These are phyloP conservation scores for Podiceps cristatus DNA, from an alignment of 2,113 vertebrate species.

Conservation along the genomic window DNA sequence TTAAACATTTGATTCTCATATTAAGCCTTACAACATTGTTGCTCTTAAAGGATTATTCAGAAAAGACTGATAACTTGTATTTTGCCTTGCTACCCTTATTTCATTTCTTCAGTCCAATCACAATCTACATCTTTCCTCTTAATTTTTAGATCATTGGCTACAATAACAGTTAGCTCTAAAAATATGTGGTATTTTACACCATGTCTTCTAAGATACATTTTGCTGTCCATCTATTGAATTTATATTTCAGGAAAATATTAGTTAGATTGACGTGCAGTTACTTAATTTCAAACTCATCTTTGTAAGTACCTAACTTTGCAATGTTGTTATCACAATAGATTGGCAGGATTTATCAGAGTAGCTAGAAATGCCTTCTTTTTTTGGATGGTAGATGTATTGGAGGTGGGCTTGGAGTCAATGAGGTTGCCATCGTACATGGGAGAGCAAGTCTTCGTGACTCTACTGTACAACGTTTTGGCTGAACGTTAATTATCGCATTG, in stretches of 20 bases:
- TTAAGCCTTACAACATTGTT: slow-evolving; percentile 39
- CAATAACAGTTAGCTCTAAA: not conserved
- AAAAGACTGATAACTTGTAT: slow-evolving; percentile 3
- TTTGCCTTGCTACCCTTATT: slow-evolving; percentile 12
- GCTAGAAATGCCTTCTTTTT: not conserved
- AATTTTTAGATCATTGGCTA: not conserved
- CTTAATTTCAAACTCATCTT: slow-evolving; percentile 3
- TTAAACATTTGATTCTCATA: slow-evolving; percentile 69
- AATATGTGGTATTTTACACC: not conserved
- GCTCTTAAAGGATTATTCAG: slow-evolving; percentile 29
- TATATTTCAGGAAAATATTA: not conserved
- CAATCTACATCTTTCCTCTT: not conserved
- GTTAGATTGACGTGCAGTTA: not conserved
- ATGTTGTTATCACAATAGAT: not conserved
- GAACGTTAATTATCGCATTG: slow-evolving; percentile 4
- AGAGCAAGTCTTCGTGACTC: slow-evolving; percentile 21
- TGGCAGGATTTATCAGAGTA: not conserved
- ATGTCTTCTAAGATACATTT: not conserved
- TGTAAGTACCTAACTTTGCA: not conserved
- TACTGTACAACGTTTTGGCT: not conserved
- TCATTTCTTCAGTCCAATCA: slow-evolving; percentile 7
- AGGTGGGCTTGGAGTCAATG: not conserved
- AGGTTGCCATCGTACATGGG: not conserved
- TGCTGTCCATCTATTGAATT: not conserved
- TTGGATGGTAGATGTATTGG: not conserved